These are phyloP conservation scores for Amphibalanus amphitrite DNA, from an alignment of 1,140 invertebrate species.

Conservation along the genomic window DNA sequence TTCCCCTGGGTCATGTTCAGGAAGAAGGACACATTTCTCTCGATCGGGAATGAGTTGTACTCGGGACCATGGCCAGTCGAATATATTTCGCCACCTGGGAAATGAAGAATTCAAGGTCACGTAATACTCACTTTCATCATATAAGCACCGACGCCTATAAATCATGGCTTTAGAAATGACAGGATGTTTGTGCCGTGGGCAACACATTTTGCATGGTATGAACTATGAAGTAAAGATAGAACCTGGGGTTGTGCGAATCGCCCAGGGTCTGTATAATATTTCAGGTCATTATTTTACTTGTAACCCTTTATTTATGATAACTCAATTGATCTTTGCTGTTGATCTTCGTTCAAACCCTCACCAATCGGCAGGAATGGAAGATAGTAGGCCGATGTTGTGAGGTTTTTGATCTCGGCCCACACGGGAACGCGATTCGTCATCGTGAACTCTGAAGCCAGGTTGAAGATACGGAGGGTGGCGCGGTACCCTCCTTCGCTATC, in stretches of 20 bases:
- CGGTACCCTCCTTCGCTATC: not conserved
- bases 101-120: too few species aligned
- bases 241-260: too few species aligned
- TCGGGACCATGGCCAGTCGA: not conserved
- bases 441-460: not conserved
- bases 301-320: too few species aligned
- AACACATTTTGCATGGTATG: too few species aligned
- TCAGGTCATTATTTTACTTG: too few species aligned
- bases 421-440: conserved; percentile 2
- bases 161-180: too few species aligned
- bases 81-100: not conserved
- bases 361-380: not conserved
- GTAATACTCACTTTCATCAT: too few species aligned
- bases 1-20: conserved; percentile 3
- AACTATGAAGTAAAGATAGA: too few species aligned
- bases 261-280: too few species aligned
- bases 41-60: conserved; percentile 1
- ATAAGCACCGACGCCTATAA: too few species aligned
- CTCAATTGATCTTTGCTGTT: too few species aligned
- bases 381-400: not conserved
- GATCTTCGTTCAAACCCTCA: not conserved
- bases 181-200: too few species aligned
- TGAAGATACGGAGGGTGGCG: not conserved
- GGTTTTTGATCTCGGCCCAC: conserved; percentile 3
- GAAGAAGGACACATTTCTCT: conserved; percentile 6